Base-by-base conservation (phyloP, 2,113 vertebrate species). In the Channa argus region DNA sequence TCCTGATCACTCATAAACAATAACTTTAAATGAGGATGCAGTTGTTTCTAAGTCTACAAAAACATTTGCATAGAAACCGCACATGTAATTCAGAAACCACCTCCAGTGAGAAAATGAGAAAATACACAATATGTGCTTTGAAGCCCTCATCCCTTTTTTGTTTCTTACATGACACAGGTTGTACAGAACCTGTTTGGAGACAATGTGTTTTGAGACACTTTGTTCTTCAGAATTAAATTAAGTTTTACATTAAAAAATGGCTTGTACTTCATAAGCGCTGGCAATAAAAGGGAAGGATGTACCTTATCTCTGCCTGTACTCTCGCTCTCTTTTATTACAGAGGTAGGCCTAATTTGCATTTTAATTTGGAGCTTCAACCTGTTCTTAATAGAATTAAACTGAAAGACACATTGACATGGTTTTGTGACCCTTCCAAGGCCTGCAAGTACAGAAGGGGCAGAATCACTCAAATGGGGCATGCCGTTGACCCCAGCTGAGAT, bases 331-430 rank as follows among this genome's bases (percentile, higher is more conserved):
- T 92, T 91, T 89, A 92, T 89, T 88, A 86, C 71, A 10, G 74
- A 92, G 74, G 88, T 89, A 24, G 24, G 24, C 24, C 24, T 24
- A 91, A 94, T 95, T 95, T 94, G 92, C 94, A 94, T 94, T 95
- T 94, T 94, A 94, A 95, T 94, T 94, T 87, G 90, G 79, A 90
- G 91, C 89, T 90, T 91, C 87, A 94, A 94, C 93, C 91, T 93
- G 61, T 38, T 71, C 89, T 91, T 93, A 93, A 94, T 93, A 93
- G 91, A 94, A 95, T 93, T 94, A 93, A 89, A 90, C 88, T 62
- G 79, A 88, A 77, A 86, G 88, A 90, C 87, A 82, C 79, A 55
- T 86, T 89, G 87, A 90, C 89, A 92, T 88, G 78, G 79, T 92
- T 92, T 89, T 80, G 71, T 92, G 89, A 92, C 88, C 90, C 74